These are phyloP conservation scores for Melanostoma mellinum DNA, from an alignment of 2,888 invertebrate species.

Conservation along the genomic window DNA sequence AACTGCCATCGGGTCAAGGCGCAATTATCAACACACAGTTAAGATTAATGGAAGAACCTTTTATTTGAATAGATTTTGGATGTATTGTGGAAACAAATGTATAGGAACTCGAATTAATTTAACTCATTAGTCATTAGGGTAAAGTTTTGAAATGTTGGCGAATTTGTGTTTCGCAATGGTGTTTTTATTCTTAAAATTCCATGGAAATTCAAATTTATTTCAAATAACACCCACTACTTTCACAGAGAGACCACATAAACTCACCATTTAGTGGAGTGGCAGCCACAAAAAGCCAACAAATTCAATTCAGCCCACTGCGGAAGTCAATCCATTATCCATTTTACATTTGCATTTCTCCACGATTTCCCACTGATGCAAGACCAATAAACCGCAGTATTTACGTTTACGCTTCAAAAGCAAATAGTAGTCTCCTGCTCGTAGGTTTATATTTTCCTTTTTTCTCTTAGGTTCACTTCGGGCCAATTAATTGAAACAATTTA, in stretches of 20 bases:
- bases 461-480: constrained; percentile 2
- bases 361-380: constrained; percentile 36
- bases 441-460: constrained; percentile 45
- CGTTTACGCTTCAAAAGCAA: constrained; percentile 51
- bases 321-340: constrained; percentile 57
- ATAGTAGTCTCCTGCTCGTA: constrained; percentile 44
- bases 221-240: neutral
- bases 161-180: neutral
- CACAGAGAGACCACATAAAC: neutral
- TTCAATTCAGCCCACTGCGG: constrained; percentile 45
- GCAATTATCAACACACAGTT: too few species aligned
- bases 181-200: neutral
- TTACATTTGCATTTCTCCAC: constrained; percentile 41
- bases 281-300: constrained; percentile 31
- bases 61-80: too few species aligned
- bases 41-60: too few species aligned
- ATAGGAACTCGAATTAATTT: too few species aligned
- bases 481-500: constrained; percentile 66
- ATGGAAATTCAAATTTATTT: neutral
- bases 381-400: constrained; percentile 43
- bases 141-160: too few species aligned
- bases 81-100: too few species aligned
- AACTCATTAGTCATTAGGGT: too few species aligned
- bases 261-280: constrained; percentile 40
- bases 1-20: too few species aligned